A percentile compares a stretch with the other conserved stretches of the same genome.
These are phyloP conservation scores for Neolamprologus kungweensis DNA, from an alignment of 2,113 vertebrate species.

Conservation along the genomic window DNA sequence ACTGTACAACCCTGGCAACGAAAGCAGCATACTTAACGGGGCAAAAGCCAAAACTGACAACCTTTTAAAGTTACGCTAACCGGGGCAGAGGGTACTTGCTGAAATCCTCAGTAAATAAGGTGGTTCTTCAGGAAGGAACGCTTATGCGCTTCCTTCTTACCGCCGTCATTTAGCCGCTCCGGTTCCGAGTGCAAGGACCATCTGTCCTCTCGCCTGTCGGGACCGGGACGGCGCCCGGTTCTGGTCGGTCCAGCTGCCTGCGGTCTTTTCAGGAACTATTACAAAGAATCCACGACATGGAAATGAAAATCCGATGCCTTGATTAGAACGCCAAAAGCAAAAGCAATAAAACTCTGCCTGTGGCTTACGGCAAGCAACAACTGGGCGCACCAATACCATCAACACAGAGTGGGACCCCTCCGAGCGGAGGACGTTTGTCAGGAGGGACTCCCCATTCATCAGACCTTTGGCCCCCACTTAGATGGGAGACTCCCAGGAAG, in stretches of 20 bases:
- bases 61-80: background rate
- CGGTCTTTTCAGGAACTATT: background rate
- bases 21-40: background rate
- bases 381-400: rapidly evolving
- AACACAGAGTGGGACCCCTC: background rate
- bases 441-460: background rate
- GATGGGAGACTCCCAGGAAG: background rate
- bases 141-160: too few relatives aligned
- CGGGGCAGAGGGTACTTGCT: background rate
- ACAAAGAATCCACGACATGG: background rate
- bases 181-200: too few relatives aligned
- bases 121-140: background rate
- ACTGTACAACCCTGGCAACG: background rate
- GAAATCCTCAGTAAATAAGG: background rate
- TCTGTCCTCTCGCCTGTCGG: too few relatives aligned
- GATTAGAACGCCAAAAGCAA: background rate
- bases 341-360: background rate
- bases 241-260: too few relatives aligned
- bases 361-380: background rate
- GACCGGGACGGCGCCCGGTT: too few relatives aligned
- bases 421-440: rapidly evolving
- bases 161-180: too few relatives aligned
- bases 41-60: background rate
- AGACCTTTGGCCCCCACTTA: background rate
- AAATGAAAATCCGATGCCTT: background rate